Evolutionary conservation across 2,113 vertebrate species (phyloP), one percentile per base, ranked within the genome.

Genomic region (Podarcis cretensis): DNA sequence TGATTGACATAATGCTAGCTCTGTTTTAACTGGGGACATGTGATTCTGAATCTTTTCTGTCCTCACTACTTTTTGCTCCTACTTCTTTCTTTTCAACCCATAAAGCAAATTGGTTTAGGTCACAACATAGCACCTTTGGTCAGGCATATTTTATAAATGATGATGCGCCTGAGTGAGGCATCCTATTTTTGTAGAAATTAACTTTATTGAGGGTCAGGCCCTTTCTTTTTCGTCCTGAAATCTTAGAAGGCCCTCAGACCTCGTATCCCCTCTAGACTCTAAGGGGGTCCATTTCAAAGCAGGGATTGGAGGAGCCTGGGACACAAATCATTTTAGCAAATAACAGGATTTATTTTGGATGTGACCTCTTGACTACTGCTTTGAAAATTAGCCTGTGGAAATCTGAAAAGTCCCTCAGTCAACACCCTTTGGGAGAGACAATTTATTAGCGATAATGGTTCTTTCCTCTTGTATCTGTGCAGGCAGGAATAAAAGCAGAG

Each of bases 191-290:
- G 73, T 73, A 90, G 83, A 91, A 69, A 89, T 86, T 85, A 93
- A 90, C 77, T 71, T 90, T 82, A 89, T 88, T 93, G 85, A 76
- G 86, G 91, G 81, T 93, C 92, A 80, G 1, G 30, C 37, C 81
- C 90, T 92, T 93, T 92, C 88, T 92, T 92, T 90, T 78, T 94
- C 71, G 63, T 92, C 48, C 85, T 94, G 94, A 94, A 94, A 94
- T 82, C 40, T 86, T 88, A 90, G 92, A 92, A 90, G 89, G 82
- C 57, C 80, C 54, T 30, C 63, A 63, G 75, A 54, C 85, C 93
- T 88, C 86, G 27, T 71, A 76, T 94, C 71, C 30, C 68, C 90
- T 80, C 86, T 21, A 93, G 87, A 87, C 89, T 86, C 82, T 13
- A 76, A 87, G n/a, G 89, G 66, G 10, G 83, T 92, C 89, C 83